Conservation (phyloP, 2,888 invertebrate species). For the Synanthedon andrenaeformis region DNA sequence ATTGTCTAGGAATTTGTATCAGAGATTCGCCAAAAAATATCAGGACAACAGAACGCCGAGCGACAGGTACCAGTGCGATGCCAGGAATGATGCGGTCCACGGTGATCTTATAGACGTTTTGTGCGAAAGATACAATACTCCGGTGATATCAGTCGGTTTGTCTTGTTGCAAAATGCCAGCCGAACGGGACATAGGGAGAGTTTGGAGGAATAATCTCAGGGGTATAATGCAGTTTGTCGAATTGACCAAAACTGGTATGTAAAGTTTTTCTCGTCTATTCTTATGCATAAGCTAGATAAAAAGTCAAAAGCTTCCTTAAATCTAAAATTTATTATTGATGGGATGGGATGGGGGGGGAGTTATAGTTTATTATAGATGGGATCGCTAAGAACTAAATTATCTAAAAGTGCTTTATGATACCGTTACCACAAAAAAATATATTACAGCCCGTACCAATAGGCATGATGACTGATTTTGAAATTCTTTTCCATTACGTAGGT, state of each 20-base stretch:
- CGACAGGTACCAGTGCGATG: constrained; percentile 37
- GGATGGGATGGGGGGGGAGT: too few relatives aligned
- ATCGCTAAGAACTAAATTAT: too few relatives aligned
- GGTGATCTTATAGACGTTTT: constrained; percentile 71
- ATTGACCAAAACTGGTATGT: constrained; percentile 72
- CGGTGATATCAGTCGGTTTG: constrained; percentile 78
- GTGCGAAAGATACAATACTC: constrained; percentile 72
- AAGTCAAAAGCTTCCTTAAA: too few relatives aligned
- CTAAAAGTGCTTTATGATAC: too few relatives aligned
- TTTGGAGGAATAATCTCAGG: constrained; percentile 78
- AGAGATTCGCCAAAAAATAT: constrained; percentile 56
- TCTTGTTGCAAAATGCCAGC: constrained; percentile 87
- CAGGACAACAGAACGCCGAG: constrained; percentile 47
- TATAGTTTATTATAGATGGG: too few relatives aligned
- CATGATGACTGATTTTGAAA: too few relatives aligned
- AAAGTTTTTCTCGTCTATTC: neutral
- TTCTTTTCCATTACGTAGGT: too few relatives aligned
- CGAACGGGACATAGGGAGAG: constrained; percentile 72
- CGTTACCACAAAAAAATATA: too few relatives aligned
- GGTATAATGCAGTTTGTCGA: constrained; percentile 74
- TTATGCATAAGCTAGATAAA: too few relatives aligned
- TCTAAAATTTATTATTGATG: too few relatives aligned
- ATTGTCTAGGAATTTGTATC: constrained; percentile 46
- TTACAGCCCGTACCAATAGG: too few relatives aligned
- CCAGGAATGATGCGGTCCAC: constrained; percentile 29